Evolutionary conservation across 1,140 invertebrate genomes (phyloP).

Genomic region (Drosophila sechellia): DNA sequence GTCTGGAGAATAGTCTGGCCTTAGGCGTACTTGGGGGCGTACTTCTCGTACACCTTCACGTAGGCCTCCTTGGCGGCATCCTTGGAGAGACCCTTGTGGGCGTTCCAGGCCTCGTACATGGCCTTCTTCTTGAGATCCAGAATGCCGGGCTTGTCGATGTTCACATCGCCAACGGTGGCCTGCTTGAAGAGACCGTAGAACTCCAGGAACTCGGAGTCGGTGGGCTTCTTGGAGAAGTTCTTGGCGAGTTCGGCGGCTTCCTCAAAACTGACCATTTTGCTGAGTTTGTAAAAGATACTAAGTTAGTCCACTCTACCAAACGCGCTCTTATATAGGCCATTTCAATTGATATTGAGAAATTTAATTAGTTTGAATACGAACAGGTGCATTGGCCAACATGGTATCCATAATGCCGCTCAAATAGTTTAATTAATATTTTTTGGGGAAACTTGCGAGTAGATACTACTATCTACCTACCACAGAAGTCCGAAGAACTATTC

Average conservation of each 20-base stretch:
- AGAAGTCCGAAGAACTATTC: slow-evolving; percentile 13
- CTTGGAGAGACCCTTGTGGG: slow-evolving; percentile 90
- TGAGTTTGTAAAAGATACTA: slow-evolving; percentile 15
- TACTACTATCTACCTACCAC: slow-evolving; percentile 23
- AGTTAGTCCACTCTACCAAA: slow-evolving; percentile 1
- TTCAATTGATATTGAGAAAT: slow-evolving; percentile 13
- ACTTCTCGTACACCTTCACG: slow-evolving; percentile 89
- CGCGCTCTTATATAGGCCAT: slow-evolving; percentile 39
- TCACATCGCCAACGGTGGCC: slow-evolving; percentile 91
- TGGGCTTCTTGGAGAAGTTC: slow-evolving; percentile 90
- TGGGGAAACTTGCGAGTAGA: slow-evolving; percentile 26
- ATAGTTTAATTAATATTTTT: slow-evolving; percentile 54
- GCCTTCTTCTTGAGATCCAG: slow-evolving; percentile 97
- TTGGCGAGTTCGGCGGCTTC: slow-evolving; percentile 89
- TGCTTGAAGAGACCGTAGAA: slow-evolving; percentile 96
- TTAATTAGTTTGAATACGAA: slow-evolving; percentile 54
- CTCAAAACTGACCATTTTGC: slow-evolving; percentile 69
- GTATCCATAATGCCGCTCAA: slow-evolving; percentile 1
- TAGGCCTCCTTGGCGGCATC: slow-evolving; percentile 94
- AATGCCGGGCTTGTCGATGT: slow-evolving; percentile 93
- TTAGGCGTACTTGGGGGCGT: slow-evolving; percentile 84
- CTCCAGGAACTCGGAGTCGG: slow-evolving; percentile 93
- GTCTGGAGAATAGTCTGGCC: slow-evolving; percentile 1
- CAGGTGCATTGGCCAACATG: slow-evolving; percentile 18
- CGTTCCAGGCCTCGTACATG: slow-evolving; percentile 98